Evolutionary conservation across 2,888 invertebrate species (phyloP), one percentile per base, ranked within the genome.

Genomic region (Temnothorax ravouxi): DNA sequence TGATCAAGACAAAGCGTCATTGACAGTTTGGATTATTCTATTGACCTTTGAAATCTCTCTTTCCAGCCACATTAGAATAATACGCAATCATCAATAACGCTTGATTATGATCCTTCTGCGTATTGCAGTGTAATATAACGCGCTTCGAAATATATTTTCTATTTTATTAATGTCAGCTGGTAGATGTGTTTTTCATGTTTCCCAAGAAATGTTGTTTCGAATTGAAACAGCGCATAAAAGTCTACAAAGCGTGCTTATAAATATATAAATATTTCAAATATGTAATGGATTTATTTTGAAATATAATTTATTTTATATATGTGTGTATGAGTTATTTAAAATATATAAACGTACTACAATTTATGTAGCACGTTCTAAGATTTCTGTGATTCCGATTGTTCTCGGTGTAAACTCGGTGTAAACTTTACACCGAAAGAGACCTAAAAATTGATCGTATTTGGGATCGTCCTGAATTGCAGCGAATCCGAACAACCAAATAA

Each of bases 11-110:
- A 54, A 66, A 66, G 38, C n/a, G 15, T 66, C 29, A 25, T n/a
- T 64, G 64, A 52, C 34, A 34, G 5, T 34, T 34, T 34, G 34
- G 34, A 34, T 34, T 34, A 34, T 34, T 34, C 6, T 34, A 62
- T 11, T 66, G 44, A 66, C 18, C 13, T 64, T 76, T 76, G 34
- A 64, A 18, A 25, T 52, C 18, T 18, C 18, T 52, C n/a, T 52
- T 50, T 47, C 25, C 21, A 74, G 9, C 8, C 21, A 34, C n/a
- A 47, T 61, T 61, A 61, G 3, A 72, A 72, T n/a, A 29, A 74
- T 18, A 13, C 25, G 4, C 13, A 41, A 54, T 54, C 4, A 54
- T 54, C 4, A 8, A 59, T 74, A 59, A 29, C 29, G 29, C 29
- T 29, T 29, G 3, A 74, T 41, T 74, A 74, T 18, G 25, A 18